A percentile compares a stretch with the other conserved stretches of the same genome.
Conservation (phyloP, 2,888 invertebrate genomes). For the Drosophila heteroneura region DNA sequence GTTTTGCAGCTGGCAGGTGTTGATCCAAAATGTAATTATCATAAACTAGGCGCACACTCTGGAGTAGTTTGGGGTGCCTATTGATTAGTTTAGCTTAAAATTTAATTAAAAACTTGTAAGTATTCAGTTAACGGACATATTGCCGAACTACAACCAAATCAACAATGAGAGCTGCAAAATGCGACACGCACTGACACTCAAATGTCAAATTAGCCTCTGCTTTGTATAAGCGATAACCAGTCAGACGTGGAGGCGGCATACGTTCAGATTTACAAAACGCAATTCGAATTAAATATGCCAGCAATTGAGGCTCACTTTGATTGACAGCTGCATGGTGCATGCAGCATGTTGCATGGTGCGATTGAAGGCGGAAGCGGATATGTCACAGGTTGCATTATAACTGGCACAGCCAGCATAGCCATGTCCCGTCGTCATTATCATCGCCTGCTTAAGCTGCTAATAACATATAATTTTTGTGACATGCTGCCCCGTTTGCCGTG, state of each 20-base stretch:
- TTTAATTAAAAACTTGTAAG: slow-evolving; percentile 58
- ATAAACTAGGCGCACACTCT: slow-evolving; percentile 38
- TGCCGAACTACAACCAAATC: not conserved
- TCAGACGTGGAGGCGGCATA: slow-evolving; percentile 37
- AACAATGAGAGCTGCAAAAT: slow-evolving; percentile 14
- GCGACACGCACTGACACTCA: slow-evolving; percentile 51
- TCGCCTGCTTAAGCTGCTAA: slow-evolving; percentile 67
- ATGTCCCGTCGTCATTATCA: slow-evolving; percentile 16
- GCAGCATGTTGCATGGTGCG: slow-evolving; percentile 16
- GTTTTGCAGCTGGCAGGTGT: slow-evolving; percentile 50
- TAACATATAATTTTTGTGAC: slow-evolving; percentile 68
- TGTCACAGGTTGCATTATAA: slow-evolving; percentile 60
- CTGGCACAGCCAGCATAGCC: not conserved
- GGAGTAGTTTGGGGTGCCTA: slow-evolving; percentile 7
- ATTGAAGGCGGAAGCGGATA: slow-evolving; percentile 68
- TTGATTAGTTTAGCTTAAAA: slow-evolving; percentile 51
- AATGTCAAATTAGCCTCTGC: slow-evolving; percentile 47
- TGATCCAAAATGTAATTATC: slow-evolving; percentile 68
- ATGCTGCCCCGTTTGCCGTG: slow-evolving; percentile 35
- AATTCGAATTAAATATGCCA: slow-evolving; percentile 62
- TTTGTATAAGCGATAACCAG: slow-evolving; percentile 31
- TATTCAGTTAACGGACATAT: slow-evolving; percentile 17
- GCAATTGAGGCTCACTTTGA: slow-evolving; percentile 51
- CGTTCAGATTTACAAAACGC: slow-evolving; percentile 35
- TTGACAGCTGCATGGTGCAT: slow-evolving; percentile 61